A percentile compares a stretch with the other conserved stretches of the same genome.
These are phyloP conservation scores for Heterodera carotae DNA, from an alignment of 1,140 invertebrate species.

Conservation along the genomic window DNA sequence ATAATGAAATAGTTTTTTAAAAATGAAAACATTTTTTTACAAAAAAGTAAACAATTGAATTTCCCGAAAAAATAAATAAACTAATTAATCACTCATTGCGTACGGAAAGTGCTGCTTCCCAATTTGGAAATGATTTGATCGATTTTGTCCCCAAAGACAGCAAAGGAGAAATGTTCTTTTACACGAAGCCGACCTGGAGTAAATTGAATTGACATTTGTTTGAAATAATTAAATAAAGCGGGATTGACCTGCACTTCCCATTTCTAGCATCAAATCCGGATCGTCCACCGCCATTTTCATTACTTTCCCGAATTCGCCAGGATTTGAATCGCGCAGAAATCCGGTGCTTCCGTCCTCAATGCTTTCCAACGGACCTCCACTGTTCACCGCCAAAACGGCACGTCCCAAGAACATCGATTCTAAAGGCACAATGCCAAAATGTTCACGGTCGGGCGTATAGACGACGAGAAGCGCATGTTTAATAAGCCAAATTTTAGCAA, in stretches of 20 bases:
- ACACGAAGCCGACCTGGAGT: slow-evolving; percentile 6
- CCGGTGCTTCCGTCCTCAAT: slow-evolving; percentile 84
- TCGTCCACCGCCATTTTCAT: slow-evolving; percentile 71
- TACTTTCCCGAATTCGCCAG: slow-evolving; percentile 76
- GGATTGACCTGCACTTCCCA: slow-evolving; percentile 78
- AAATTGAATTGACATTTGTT: neutral
- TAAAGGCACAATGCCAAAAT: slow-evolving; percentile 98
- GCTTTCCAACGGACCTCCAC: slow-evolving; percentile 92
- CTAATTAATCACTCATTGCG: too few species aligned
- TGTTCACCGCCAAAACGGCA: slow-evolving; percentile 88
- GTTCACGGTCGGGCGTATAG: slow-evolving; percentile 94
- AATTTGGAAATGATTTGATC: slow-evolving; percentile 69
- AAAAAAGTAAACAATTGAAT: too few species aligned
- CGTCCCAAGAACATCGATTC: slow-evolving; percentile 93
- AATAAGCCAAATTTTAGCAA: slow-evolving; percentile 78
- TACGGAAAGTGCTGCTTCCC: neutral
- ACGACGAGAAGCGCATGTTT: slow-evolving; percentile 75
- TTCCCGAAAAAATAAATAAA: too few species aligned
- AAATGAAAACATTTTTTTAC: too few species aligned
- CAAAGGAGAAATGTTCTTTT: slow-evolving; percentile 39
- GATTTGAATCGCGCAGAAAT: slow-evolving; percentile 73
- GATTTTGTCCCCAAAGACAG: slow-evolving; percentile 75
- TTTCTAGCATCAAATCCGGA: slow-evolving; percentile 68
- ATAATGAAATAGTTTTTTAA: too few species aligned
- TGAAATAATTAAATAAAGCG: slow-evolving; percentile 74